Conservation (phyloP, 2,113 vertebrate genomes). For the Callopanchax toddi region DNA sequence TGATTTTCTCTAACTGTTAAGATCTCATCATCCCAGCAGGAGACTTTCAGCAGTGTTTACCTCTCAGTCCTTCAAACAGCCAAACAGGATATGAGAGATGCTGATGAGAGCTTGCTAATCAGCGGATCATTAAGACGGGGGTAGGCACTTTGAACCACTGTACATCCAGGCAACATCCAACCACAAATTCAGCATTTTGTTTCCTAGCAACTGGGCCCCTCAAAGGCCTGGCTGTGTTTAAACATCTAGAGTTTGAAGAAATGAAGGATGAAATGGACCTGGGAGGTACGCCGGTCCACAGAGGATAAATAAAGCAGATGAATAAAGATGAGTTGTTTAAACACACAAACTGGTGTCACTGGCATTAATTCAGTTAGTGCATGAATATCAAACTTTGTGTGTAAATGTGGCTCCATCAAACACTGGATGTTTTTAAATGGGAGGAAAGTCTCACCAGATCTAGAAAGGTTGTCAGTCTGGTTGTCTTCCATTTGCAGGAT, state of each 20-base stretch:
- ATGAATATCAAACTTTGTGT: not conserved
- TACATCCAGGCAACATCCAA: conserved; percentile 32
- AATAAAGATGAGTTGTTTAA: conserved; percentile 1
- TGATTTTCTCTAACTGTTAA: conserved; percentile 4
- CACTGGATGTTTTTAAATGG: not conserved
- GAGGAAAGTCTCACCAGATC: conserved; percentile 59
- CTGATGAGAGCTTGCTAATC: conserved; percentile 58
- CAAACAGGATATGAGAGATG: conserved; percentile 1
- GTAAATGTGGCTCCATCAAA: too few relatives aligned
- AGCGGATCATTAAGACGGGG: conserved; percentile 52
- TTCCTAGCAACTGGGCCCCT: conserved; percentile 72
- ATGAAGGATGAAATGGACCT: conserved; percentile 25
- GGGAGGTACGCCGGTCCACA: not conserved
- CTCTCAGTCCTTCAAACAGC: conserved; percentile 18
- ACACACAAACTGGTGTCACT: not conserved
- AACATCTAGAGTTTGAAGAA: conserved; percentile 40
- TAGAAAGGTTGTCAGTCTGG: conserved; percentile 49
- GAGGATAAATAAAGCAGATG: conserved; percentile 13
- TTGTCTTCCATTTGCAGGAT: conserved; percentile 54
- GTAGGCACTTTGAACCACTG: conserved; percentile 56
- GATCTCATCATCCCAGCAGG: conserved; percentile 18
- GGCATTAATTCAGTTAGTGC: not conserved
- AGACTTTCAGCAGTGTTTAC: not conserved
- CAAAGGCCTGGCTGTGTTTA: conserved; percentile 62
- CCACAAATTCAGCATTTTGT: conserved; percentile 60